Evolutionary conservation across 2,113 vertebrate genomes (phyloP).

Genomic region (Sorex araneus): DNA sequence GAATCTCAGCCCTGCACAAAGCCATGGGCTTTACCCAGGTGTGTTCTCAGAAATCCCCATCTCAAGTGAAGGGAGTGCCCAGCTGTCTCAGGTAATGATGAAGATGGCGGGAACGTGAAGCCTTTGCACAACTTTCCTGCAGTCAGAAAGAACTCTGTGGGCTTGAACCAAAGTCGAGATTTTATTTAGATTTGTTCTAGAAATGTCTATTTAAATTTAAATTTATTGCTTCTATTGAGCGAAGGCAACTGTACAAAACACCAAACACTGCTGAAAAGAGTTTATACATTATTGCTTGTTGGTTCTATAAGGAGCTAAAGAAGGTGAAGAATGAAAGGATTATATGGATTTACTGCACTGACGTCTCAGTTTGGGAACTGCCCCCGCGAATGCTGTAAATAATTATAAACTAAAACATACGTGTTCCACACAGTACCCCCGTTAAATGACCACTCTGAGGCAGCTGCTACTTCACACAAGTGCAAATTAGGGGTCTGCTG

Average conservation of each 20-base stretch:
- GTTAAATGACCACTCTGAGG: slow-evolving; percentile 40
- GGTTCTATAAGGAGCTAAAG: slow-evolving; percentile 6
- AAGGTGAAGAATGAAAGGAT: not conserved
- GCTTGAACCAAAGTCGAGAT: not conserved
- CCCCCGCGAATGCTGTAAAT: not conserved
- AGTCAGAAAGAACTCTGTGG: not conserved
- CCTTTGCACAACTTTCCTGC: not conserved
- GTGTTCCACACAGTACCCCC: not conserved
- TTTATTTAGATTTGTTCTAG: not conserved
- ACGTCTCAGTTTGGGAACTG: not conserved
- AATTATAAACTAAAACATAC: slow-evolving; percentile 13
- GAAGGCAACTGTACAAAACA: not conserved
- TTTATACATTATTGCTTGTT: slow-evolving; percentile 33
- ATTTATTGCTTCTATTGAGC: not conserved
- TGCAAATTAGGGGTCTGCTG: slow-evolving; percentile 63
- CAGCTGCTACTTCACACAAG: slow-evolving; percentile 36
- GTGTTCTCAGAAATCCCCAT: not conserved
- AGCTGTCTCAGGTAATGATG: not conserved
- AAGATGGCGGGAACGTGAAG: not conserved
- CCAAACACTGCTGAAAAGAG: not conserved
- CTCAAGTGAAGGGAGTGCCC: not conserved
- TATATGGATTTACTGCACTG: not conserved
- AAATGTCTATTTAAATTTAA: not conserved
- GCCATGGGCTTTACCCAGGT: too few species aligned
- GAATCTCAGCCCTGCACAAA: not conserved